Base-by-base conservation (phyloP, 1,140 invertebrate genomes). In the Notospermus geniculatus region DNA sequence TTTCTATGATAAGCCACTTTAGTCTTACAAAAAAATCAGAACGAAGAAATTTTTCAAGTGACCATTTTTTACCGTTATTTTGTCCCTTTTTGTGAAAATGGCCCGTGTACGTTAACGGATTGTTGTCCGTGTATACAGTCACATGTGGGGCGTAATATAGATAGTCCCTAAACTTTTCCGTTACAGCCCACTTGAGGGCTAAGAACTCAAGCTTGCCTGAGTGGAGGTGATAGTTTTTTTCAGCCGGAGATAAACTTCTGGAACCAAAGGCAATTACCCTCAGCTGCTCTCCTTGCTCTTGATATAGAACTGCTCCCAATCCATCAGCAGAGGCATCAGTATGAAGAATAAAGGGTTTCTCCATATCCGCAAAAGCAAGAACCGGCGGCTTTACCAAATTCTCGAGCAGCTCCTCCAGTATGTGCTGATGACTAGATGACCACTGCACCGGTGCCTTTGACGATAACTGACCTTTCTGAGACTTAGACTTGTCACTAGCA, bases 321-420 rank as follows among this genome's bases (percentile, higher is more conserved):
- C 78, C 77, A 62, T 71, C 66, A 7, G 75, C 72, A n/a, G 75
- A 78, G 19, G 81, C 81, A 67, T 84, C 83, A 0, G 75, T 80
- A 46, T 79, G 75, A 0, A 83, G n/a, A n/a, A n/a, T n/a, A n/a
- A n/a, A n/a, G n/a, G 69, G 71, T 68, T 77, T 62, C 0, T 58
- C 60, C 55, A 76, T 75, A 60, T 81, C 60, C 23, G 77, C 72
- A 56, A 65, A 74, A n/a, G 54, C 28, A 56, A 80, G 64, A 22
- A 75, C 59, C 11, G 72, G 68, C 17, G 67, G n/a, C 1, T 22
- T 57, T 15, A 54, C 59, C 19, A 81, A 29, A 27, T 55, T 27
- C 23, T 72, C 54, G 56, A 81, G 80, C 11, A 73, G n/a, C 17
- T 55, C 22, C 19, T 60, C 17, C 28, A 66, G 61, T 4, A 46